Base-by-base conservation (phyloP, 2,888 invertebrate genomes). In the Cantharis nigra region DNA sequence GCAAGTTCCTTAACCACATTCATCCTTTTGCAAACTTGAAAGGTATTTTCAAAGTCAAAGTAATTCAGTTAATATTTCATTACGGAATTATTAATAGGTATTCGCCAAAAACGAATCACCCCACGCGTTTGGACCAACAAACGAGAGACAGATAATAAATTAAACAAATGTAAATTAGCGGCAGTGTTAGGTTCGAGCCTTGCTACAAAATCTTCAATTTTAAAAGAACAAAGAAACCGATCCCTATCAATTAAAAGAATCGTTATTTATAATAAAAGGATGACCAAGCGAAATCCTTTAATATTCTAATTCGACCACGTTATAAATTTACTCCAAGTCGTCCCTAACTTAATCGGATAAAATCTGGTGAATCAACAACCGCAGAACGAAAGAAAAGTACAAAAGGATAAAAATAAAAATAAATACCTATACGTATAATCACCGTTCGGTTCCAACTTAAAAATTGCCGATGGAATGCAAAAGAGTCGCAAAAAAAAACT, bases 361-460 rank as follows among this genome's bases (percentile, higher is more conserved):
- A 67, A 78, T 78, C 78, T 75, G 75, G 72, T 78, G 78, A 78
- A 78, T 78, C 78, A 78, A 30, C 72, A 70, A 72, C 78, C 78
- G 75, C 78, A 70, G 69, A 64, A 49, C 13, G 11, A 63, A 33
- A 64, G 71, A 62, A 63, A 71, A 75, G 71, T 23, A 69, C 18
- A 13, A 70, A 14, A 75, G 26, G 65, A 71, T 30, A 67, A 76
- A 70, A 74, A 70, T 63, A 14, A 28, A 74, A 70, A 3, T 30
- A 72, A 65, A 70, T 23, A 28, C 26, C 26, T 67, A 63, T 62
- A 63, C 49, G 18, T 33, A 18, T 23, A 71, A 63, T 23, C 71
- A 72, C 30, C 64, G 30, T 71, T 63, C 71, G 75, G 30, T 75
- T 70, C 62, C 28, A 70, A 74, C 64, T 16, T 11, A 72, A 72